Base-by-base conservation (phyloP, 2,888 invertebrate genomes). In the Ferdinandea cuprea region DNA sequence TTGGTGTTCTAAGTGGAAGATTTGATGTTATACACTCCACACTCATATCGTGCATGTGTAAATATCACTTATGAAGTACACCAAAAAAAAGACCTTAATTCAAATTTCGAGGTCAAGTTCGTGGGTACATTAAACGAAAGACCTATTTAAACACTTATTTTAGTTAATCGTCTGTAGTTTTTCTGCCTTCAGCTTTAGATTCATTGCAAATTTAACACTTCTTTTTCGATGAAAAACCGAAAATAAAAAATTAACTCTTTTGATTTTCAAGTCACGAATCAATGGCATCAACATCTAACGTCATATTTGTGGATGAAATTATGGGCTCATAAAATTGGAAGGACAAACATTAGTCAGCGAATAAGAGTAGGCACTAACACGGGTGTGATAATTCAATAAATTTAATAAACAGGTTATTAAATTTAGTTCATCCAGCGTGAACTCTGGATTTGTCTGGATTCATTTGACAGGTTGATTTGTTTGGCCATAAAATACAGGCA, bases 241-340 rank as follows among this genome's bases (percentile, higher is more conserved):
- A 35, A 35, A 6, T 3, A 9, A 19, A 28, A 59, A 59, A 3
- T 32, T 54, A 79, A 48, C 73, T 80, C 73, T 74, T 80, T 73
- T 61, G 66, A 61, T 73, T 73, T 48, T 11, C 15, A 48, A 35
- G 32, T 68, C 48, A 61, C 48, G 19, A 54, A 3, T 19, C 11
- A 11, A 25, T 3, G 5, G 25, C 25, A n/a, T n/a, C n/a, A 25
- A n/a, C 17, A 11, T 48, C 17, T 52, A 30, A 5, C 21, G n/a
- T 13, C 8, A 35, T 19, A 28, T 52, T 50, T 42, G 35, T 42
- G 8, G 25, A 17, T 63, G 1, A 42, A 48, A 35, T 54, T 37
- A 28, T 59, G 9, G 8, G 11, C 17, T 48, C 35, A 8, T 50
- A 40, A 35, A 72, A 52, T 40, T 52, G 13, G 59, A 42, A 52